Conservation (phyloP, 2,113 vertebrate species). For the Gallinago undulata region DNA sequence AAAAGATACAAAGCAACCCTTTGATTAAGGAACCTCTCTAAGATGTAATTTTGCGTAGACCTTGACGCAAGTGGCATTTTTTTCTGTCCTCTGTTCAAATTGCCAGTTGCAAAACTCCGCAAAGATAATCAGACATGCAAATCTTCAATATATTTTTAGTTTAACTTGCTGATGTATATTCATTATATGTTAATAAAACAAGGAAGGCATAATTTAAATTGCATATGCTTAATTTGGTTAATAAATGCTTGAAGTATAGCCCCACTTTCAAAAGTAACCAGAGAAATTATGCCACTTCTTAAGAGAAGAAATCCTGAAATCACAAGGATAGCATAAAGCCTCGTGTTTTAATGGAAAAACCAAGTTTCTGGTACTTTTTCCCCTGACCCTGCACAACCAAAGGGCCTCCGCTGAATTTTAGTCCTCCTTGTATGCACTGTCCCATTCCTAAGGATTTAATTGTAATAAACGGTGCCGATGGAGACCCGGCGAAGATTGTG, state of each 20-base stretch:
- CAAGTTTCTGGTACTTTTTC: neutral
- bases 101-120: neutral
- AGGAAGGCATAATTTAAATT: conserved; percentile 20
- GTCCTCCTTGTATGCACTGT: neutral
- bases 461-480: accelerated
- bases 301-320: neutral
- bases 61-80: neutral
- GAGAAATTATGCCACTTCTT: neutral
- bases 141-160: conserved; percentile 36
- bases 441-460: neutral
- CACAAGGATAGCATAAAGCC: neutral
- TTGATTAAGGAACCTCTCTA: conserved; percentile 15
- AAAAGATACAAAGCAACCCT: neutral
- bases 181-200: conserved; percentile 51
- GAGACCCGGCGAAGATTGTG: neutral
- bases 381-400: neutral
- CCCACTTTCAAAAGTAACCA: neutral
- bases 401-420: neutral
- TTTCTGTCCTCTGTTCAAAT: neutral
- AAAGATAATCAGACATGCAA: conserved; percentile 51
- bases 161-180: conserved; percentile 5
- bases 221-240: conserved; percentile 37
- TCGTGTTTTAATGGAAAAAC: neutral
- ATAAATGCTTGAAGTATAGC: neutral
- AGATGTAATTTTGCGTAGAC: conserved; percentile 18